Percentiles rank a stretch among this genome's conserved stretches.
Conservation (phyloP, 1,140 invertebrate species). For the Mamestra configurata region DNA sequence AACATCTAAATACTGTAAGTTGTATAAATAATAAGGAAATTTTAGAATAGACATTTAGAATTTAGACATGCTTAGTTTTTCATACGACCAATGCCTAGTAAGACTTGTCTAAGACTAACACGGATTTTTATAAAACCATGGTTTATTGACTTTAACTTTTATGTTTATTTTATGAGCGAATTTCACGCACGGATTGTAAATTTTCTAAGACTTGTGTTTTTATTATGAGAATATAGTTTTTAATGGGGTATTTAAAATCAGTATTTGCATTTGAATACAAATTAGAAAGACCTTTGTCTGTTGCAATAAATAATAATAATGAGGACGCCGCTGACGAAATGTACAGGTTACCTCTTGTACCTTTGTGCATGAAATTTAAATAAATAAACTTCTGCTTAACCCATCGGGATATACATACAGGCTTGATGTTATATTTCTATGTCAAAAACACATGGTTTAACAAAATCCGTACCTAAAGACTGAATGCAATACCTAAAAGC, state of each 20-base stretch:
- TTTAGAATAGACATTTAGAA: conserved; percentile 32
- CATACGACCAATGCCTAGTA: neutral
- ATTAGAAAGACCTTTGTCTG: too few species aligned
- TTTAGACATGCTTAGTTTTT: conserved; percentile 33
- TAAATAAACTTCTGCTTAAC: too few species aligned
- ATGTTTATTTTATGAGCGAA: too few species aligned
- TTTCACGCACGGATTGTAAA: too few species aligned
- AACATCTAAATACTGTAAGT: conserved; percentile 10
- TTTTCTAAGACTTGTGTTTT: too few species aligned
- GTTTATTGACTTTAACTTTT: neutral
- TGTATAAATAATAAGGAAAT: conserved; percentile 13
- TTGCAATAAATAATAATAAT: too few species aligned
- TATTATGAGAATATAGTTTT: too few species aligned
- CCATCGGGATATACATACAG: too few species aligned
- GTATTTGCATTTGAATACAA: neutral
- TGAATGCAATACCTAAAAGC: conserved; percentile 43
- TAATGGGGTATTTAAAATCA: neutral
- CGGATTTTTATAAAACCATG: conserved; percentile 43
- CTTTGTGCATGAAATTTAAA: too few species aligned
- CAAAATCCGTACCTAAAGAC: conserved; percentile 36
- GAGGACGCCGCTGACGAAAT: too few species aligned
- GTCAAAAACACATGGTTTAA: conserved; percentile 21
- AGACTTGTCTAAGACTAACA: neutral
- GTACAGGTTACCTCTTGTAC: too few species aligned
- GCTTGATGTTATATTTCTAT: neutral